A percentile compares a stretch with the other conserved stretches of the same genome.
phyloP scores from a whole-genome alignment of 2,797 vertebrate species.

The Enteromius thamalakanensis region DNA sequence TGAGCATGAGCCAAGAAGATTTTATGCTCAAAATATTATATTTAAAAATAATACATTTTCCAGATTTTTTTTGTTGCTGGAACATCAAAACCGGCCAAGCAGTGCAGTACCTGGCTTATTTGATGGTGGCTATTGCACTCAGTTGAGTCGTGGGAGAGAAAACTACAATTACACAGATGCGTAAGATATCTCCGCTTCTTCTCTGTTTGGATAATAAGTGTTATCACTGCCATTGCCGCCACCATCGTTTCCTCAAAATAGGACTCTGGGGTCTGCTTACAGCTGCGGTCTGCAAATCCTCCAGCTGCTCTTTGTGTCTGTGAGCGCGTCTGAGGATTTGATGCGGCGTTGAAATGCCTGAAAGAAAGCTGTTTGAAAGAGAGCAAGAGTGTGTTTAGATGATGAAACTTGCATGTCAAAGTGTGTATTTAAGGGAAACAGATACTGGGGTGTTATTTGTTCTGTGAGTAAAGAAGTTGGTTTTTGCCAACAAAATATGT shows the following conservation, averaged over 20 bases:
- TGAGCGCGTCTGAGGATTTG: constrained; percentile 11
- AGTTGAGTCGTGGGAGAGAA: neutral
- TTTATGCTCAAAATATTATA: neutral
- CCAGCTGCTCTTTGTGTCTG: constrained; percentile 32
- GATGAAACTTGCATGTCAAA: neutral
- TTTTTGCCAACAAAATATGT: neutral
- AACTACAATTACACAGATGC: constrained; percentile 60
- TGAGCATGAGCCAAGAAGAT: neutral
- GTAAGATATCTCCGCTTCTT: constrained; percentile 43
- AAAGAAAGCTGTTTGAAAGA: constrained; percentile 8
- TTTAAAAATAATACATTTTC: neutral
- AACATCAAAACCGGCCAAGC: neutral
- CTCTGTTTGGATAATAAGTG: constrained; percentile 60
- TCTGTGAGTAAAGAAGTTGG: neutral
- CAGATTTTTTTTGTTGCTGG: neutral
- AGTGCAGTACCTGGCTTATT: neutral
- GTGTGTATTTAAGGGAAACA: neutral
- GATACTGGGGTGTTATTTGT: neutral
- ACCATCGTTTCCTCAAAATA: constrained; percentile 29
- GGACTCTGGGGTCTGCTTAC: constrained; percentile 38
- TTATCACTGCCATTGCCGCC: constrained; percentile 52
- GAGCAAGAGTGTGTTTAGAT: neutral
- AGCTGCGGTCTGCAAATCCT: constrained; percentile 50
- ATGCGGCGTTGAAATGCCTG: neutral
- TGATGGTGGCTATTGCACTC: neutral